Evolutionary conservation across 2,113 vertebrate genomes (phyloP), one percentile per base, ranked within the genome.

Genomic region (Caranx melampygus): DNA sequence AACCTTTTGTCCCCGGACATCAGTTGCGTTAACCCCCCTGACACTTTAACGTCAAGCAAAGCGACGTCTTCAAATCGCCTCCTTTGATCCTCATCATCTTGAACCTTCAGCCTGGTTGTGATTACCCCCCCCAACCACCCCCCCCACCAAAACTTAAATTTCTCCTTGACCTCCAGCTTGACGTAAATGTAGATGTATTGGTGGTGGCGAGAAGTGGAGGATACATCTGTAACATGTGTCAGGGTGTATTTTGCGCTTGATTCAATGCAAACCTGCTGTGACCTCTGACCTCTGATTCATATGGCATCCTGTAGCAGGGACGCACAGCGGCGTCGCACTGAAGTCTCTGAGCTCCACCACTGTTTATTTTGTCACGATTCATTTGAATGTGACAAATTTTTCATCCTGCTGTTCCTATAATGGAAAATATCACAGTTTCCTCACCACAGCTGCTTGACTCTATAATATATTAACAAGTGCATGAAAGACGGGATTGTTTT

Each of bases 261-360:
- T 90, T 79, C 80, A 87, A 92, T 90, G 45, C 83, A 91, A 93
- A 92, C 90, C 93, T 91, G 81, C 88, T 92, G 93, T 93, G 87
- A 91, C 82, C 89, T 78, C 0, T n/a, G 82, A 91, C 90, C 85
- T 68, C 58, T 79, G 63, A 52, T 81, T 84, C 88, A 68, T 72
- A 52, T 55, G 80, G 77, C 85, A 60, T 73, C 80, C 58, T 58
- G 74, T 80, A 61, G 78, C 64, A 54, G 77, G 78, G 75, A 81
- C 63, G 26, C 26, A 26, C 26, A 26, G 26, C 26, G 26, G 26
- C 26, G 26, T 26, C 26, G 1, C 26, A 26, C 26, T 26, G 26
- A 26, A 26, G 26, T 26, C 26, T 1, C 26, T 26, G 26, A 26
- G 26, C 79, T 68, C 34, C 55, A 59, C 7, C 4, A 63, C 71